Evolutionary conservation across 2,888 invertebrate genomes (phyloP), one percentile per base, ranked within the genome.

Genomic region (Philopedon plagiatum): DNA sequence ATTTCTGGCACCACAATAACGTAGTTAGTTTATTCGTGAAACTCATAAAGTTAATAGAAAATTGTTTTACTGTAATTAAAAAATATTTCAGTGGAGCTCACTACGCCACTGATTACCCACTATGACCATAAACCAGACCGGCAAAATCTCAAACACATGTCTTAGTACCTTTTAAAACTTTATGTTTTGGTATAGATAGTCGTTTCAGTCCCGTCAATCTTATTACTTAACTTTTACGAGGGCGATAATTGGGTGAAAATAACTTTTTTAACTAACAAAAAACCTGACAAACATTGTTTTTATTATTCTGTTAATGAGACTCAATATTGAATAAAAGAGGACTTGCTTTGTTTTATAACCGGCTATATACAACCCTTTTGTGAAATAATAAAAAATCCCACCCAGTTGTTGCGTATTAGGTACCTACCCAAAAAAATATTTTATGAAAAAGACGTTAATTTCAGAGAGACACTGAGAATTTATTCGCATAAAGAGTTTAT

Each of bases 241-340:
- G 56, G 63, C 46, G 72, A 63, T 72, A 72, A 72, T 68, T 68
- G 60, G 61, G 44, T 58, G 67, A 72, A 72, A 63, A 72, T 41
- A 44, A 34, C 65, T 51, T 57, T n/a, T n/a, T 54, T 29, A 64
- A 63, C 37, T 37, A 63, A 49, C 39, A 49, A 18, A 70, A 62
- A 69, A 44, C 18, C 15, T 15, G 8, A 29, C 15, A 54, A 54
- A 54, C 51, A 54, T 29, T 29, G 8, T 54, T 29, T 29, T 54
- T 54, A 54, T 26, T 54, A 29, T 29, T 5, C 51, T 29, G 51
- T 54, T 54, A 29, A 54, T 54, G 13, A 29, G 51, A 2, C 18
- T 29, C 29, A 54, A 5, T 54, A 13, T 54, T 18, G 29, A n/a
- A 54, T 23, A 26, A 29, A 54, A 54, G 29, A 29, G n/a, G 11